Percentiles rank a stretch among this genome's conserved stretches.
These are phyloP conservation scores for Anastatus disparis DNA, from an alignment of 1,140 invertebrate species.

Conservation along the genomic window DNA sequence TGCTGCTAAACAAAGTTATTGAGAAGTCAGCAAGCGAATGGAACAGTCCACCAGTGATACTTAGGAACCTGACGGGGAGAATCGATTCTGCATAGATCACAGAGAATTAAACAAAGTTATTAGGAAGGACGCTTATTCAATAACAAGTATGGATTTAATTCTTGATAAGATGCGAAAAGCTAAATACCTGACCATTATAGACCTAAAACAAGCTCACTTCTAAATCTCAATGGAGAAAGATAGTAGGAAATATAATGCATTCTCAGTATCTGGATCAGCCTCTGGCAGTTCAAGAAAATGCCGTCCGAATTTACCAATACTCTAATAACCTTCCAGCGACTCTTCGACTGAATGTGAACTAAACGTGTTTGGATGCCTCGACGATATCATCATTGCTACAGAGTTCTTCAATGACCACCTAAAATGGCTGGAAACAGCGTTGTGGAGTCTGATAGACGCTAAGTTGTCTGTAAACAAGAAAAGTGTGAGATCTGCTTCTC, in stretches of 20 bases:
- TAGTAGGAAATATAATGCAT: too few species aligned
- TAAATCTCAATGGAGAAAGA: background rate
- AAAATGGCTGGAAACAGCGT: too few species aligned
- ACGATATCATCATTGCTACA: too few species aligned
- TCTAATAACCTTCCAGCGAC: too few species aligned
- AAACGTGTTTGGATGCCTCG: too few species aligned
- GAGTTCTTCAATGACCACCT: too few species aligned
- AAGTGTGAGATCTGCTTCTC: too few species aligned
- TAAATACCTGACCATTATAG: background rate
- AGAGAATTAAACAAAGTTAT: background rate
- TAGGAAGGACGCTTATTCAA: background rate
- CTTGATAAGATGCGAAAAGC: slow-evolving; percentile 22
- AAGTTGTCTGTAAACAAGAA: too few species aligned
- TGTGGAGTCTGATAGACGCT: too few species aligned
- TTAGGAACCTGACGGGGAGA: background rate
- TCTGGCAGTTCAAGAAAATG: too few species aligned
- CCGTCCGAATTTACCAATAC: background rate
- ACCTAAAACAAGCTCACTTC: background rate
- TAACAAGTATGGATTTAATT: background rate
- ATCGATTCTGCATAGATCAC: background rate
- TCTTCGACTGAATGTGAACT: too few species aligned
- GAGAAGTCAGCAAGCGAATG: background rate
- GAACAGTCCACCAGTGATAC: background rate
- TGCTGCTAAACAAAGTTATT: background rate
- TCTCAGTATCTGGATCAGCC: too few species aligned